These are phyloP conservation scores for Eurytoma adleriae DNA, from an alignment of 2,888 invertebrate genomes.

Conservation along the genomic window DNA sequence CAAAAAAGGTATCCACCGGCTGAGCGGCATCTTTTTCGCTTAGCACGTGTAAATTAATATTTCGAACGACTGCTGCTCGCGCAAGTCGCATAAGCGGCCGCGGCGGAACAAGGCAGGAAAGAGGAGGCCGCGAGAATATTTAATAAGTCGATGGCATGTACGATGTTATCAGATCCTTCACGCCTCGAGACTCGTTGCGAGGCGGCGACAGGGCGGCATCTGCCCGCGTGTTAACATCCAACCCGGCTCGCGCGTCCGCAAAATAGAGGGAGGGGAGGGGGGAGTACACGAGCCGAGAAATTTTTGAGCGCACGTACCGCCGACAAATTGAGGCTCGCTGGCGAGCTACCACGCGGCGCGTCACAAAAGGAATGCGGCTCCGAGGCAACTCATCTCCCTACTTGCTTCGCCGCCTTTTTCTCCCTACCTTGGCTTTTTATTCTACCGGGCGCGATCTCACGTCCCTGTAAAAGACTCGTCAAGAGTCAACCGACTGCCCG, in stretches of 20 bases:
- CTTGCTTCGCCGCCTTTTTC: neutral
- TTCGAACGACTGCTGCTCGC: conserved; percentile 17
- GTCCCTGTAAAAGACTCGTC: conserved; percentile 43
- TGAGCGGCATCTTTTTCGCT: neutral
- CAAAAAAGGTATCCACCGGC: too few relatives aligned
- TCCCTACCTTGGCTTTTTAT: neutral
- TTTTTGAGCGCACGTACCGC: conserved; percentile 8
- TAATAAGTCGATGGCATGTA: conserved; percentile 47
- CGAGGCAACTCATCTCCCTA: conserved; percentile 1
- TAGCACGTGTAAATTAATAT: conserved; percentile 30
- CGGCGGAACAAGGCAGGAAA: neutral
- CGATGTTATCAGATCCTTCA: conserved; percentile 42
- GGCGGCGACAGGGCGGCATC: neutral
- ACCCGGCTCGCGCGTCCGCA: neutral
- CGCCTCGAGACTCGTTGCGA: conserved; percentile 41
- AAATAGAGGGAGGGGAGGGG: neutral
- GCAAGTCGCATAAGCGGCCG: conserved; percentile 11
- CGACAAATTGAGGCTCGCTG: conserved; percentile 15
- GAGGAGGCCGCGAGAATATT: conserved; percentile 26
- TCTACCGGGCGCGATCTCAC: neutral
- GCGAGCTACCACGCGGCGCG: conserved; percentile 28
- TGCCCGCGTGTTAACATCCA: conserved; percentile 25
- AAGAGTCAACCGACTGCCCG: conserved; percentile 10
- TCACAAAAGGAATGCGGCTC: conserved; percentile 19
- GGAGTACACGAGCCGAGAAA: conserved; percentile 5